Percentiles rank a stretch among this genome's conserved stretches.
Evolutionary conservation across 2,113 vertebrate species (phyloP).

Genomic region (Oreochromis spilurus): DNA sequence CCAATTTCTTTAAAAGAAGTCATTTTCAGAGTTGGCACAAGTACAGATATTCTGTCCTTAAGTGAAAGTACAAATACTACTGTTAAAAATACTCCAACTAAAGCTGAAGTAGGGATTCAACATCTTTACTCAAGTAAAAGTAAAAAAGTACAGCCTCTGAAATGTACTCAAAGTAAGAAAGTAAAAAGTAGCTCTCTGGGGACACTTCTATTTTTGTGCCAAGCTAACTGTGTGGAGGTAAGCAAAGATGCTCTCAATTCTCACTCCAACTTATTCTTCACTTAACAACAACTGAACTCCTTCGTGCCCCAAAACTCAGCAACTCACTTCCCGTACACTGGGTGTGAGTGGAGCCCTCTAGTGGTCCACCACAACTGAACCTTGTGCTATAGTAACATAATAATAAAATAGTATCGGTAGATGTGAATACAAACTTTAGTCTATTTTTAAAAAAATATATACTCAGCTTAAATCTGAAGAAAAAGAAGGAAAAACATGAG

Average conservation of each 20-base stretch:
- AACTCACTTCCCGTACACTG: rapidly evolving
- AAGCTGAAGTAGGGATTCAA: background rate
- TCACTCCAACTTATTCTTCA: background rate
- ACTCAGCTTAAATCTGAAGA: rapidly evolving
- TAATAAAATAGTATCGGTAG: background rate
- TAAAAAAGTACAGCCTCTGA: background rate
- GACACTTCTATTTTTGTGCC: background rate
- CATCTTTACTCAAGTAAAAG: background rate
- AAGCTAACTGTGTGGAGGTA: background rate
- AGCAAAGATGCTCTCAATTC: background rate
- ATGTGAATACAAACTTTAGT: background rate
- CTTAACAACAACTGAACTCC: background rate
- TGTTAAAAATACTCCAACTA: background rate
- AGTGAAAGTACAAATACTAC: background rate
- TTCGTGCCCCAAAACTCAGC: background rate
- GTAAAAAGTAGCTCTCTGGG: no score
- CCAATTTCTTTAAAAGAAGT: background rate
- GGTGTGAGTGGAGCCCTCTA: background rate
- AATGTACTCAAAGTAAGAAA: background rate
- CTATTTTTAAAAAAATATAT: background rate
- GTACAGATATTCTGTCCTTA: background rate
- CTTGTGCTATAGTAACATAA: background rate
- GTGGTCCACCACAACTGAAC: background rate
- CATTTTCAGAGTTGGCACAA: background rate
- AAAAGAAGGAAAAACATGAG: background rate